Conservation (phyloP, 2,797 vertebrate species). For the Takifugu rubripes region DNA sequence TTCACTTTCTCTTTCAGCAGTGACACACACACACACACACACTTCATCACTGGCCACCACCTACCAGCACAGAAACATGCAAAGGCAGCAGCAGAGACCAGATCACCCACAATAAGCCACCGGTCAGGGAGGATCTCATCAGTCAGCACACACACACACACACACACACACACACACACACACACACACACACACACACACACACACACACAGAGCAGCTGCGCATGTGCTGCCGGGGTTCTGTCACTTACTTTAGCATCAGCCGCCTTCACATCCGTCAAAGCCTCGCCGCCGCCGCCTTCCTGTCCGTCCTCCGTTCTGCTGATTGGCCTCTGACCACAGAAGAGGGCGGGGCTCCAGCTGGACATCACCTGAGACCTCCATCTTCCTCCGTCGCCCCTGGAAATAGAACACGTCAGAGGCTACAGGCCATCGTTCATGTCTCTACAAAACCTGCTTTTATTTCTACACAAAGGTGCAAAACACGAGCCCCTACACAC, state of each 20-base stretch:
- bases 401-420: constrained; percentile 36
- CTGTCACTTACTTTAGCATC: constrained; percentile 78
- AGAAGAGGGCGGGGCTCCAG: constrained; percentile 73
- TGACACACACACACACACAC: constrained; percentile 14
- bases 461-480: no score
- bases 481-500: no score
- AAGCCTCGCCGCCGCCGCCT: constrained; percentile 59
- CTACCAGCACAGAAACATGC: constrained; percentile 12
- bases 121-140: constrained; percentile 35
- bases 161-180: constrained; percentile 18
- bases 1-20: constrained; percentile 40
- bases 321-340: constrained; percentile 77
- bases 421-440: no score
- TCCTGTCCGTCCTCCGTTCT: constrained; percentile 74
- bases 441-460: no score
- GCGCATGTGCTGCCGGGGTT: constrained; percentile 33
- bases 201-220: constrained; percentile 3
- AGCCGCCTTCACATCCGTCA: constrained; percentile 73
- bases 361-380: constrained; percentile 81
- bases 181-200: constrained; percentile 15
- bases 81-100: constrained; percentile 9
- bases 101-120: constrained; percentile 26
- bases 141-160: constrained; percentile 20
- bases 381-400: constrained; percentile 82
- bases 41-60: neutral